These are phyloP conservation scores for Eupsilia transversa DNA, from an alignment of 2,888 invertebrate genomes.

Conservation along the genomic window DNA sequence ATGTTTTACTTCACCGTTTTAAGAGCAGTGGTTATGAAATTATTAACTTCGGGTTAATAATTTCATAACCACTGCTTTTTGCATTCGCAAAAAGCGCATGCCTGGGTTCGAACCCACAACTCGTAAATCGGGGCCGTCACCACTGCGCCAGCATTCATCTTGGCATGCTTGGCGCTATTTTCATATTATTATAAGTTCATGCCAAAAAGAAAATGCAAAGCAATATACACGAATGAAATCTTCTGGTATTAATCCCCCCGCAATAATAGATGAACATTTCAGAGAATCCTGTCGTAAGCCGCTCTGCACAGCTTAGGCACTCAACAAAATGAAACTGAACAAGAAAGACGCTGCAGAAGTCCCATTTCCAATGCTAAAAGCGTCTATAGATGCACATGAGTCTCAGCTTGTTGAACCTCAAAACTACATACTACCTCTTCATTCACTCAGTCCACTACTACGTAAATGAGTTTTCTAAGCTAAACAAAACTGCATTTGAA, in stretches of 20 bases:
- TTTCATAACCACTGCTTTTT: too few species aligned
- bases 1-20: too few species aligned
- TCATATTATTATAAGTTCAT: neutral
- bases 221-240: neutral
- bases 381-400: neutral
- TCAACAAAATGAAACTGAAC: constrained; percentile 39
- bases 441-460: neutral
- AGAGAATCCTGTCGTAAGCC: constrained; percentile 19
- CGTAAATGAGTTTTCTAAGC: neutral
- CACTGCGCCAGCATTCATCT: too few species aligned
- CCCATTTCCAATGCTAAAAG: neutral
- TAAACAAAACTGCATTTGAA: neutral
- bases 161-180: too few species aligned
- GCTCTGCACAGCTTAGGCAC: constrained; percentile 31
- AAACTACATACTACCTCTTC: neutral
- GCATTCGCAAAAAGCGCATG: too few species aligned
- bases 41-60: too few species aligned
- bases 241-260: constrained; percentile 6
- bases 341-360: constrained; percentile 7
- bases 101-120: too few species aligned
- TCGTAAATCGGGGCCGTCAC: too few species aligned
- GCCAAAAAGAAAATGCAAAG: neutral
- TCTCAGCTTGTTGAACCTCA: neutral
- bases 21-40: too few species aligned
- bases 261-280: constrained; percentile 35